Percentiles rank a stretch among this genome's conserved stretches.
These are phyloP conservation scores for Sitobion miscanthi DNA, from an alignment of 1,140 invertebrate genomes.

Conservation along the genomic window DNA sequence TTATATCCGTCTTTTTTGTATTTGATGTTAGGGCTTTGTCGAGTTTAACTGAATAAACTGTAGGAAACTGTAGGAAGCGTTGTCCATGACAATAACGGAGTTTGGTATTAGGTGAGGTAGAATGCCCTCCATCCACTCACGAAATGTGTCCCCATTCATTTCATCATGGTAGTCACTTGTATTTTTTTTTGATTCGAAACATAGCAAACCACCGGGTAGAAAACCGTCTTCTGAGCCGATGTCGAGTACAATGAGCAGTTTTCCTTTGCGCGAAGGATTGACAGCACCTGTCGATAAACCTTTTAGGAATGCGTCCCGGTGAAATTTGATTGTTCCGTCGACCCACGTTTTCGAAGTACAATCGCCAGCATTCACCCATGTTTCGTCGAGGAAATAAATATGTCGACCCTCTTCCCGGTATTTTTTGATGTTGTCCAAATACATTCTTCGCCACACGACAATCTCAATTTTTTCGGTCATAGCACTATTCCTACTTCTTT, in stretches of 20 bases:
- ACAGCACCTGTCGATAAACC: background rate
- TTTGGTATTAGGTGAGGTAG: background rate
- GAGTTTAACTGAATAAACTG: background rate
- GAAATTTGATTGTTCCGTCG: background rate
- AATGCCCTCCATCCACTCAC: conserved; percentile 6
- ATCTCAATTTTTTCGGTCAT: conserved; percentile 39
- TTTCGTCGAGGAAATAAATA: conserved; percentile 42
- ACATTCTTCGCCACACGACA: conserved; percentile 28
- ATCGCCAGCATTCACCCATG: conserved; percentile 28
- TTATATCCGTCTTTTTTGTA: background rate
- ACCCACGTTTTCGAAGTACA: background rate
- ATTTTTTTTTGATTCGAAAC: conserved; percentile 13
- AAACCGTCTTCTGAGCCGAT: background rate
- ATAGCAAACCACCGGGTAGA: no score
- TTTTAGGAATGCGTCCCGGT: conserved; percentile 27
- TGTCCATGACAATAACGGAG: background rate
- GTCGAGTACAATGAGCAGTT: background rate
- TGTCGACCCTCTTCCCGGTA: conserved; percentile 15
- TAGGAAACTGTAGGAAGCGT: background rate
- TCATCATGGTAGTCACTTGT: background rate
- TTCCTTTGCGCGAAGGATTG: background rate
- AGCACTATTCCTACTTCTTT: conserved; percentile 16
- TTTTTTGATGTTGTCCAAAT: conserved; percentile 25
- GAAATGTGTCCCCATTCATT: background rate
- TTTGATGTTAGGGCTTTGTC: conserved; percentile 13